Base-by-base conservation (phyloP, 1,140 invertebrate species). In the Diorhabda sublineata region DNA sequence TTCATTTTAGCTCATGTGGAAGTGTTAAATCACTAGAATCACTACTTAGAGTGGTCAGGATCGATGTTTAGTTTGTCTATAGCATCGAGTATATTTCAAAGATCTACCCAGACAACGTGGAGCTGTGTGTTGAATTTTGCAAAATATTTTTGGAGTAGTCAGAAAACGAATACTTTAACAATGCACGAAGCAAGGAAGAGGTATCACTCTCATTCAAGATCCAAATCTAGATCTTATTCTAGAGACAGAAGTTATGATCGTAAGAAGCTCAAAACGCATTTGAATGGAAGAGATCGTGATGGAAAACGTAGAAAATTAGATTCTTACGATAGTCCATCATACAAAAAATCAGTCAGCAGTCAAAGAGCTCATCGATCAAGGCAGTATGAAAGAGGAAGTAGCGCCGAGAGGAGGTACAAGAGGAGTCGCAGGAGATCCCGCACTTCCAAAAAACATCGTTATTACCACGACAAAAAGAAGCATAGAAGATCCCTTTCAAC, bases 361-460 rank as follows among this genome's bases (percentile, higher is more conserved):
- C 87, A 87, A 76, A 81, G 87, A 68, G 84, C 84, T 45, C 81
- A 88, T 73, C 82, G 87, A 66, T 87, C 85, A 2, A 81, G 86
- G 11, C 84, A 86, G 61, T 87, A 88, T 78, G 86, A 88, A 68
- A 82, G 86, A 7, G 86, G 86, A 7, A 86, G 85, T 0, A 87
- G 84, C 64, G 85, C 84, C 47, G 87, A 88, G 73, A 81, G 86
- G 3, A 84, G 87, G 5, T 88, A 87, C 80, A 88, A 88, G 65
- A 83, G 87, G 5, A 87, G 85, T 66, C 83, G 87, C 74, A 82
- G 86, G 9, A 81, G 87, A 64, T 88, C 87, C 26, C 86, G 87
- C 3, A 86, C 85, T 41, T 83, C 81, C 44, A 85, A 84, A 72
- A 83, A 83, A 52, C 78, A 80, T 67, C 43, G 45, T 45, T 41